Conservation (phyloP, 2,113 vertebrate genomes). For the Sinocyclocheilus anophthalmus region DNA sequence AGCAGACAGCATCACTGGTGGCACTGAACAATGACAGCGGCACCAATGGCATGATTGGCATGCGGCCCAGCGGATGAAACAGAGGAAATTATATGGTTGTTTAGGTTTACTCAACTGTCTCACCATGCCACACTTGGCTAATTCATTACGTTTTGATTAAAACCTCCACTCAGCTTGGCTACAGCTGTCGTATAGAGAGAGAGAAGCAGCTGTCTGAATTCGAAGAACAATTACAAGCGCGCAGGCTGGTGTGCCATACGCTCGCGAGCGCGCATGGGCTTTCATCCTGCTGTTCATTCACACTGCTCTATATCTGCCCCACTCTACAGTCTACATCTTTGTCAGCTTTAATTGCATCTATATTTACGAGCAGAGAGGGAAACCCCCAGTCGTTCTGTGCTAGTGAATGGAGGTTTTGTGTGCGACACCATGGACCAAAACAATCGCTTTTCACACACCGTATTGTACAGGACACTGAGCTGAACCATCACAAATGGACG, state of each 20-base stretch:
- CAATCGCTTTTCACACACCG: not conserved
- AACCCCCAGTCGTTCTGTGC: not conserved
- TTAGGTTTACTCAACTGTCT: conserved; percentile 38
- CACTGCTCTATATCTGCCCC: not conserved
- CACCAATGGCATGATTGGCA: conserved; percentile 56
- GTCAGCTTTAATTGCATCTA: conserved; percentile 47
- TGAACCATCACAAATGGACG: conserved; percentile 29
- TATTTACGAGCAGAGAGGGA: conserved; percentile 43
- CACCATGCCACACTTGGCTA: conserved; percentile 9
- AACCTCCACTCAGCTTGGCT: conserved; percentile 41
- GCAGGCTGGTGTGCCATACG: conserved; percentile 11
- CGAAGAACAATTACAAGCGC: conserved; percentile 48
- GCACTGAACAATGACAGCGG: conserved; percentile 53
- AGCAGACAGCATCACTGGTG: conserved; percentile 51
- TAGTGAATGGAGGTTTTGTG: conserved; percentile 43
- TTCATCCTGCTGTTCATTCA: conserved; percentile 20
- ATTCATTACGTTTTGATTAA: conserved; percentile 60
- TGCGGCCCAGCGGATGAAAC: conserved; percentile 27
- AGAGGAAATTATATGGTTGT: conserved; percentile 48
- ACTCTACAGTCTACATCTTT: conserved; percentile 10
- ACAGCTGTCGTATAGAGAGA: conserved; percentile 43
- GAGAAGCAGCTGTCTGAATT: conserved; percentile 45
- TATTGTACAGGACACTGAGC: not conserved
- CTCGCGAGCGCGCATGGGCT: not conserved
- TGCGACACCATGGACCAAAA: conserved; percentile 31